These are phyloP conservation scores for Eumerus sabulonum DNA, from an alignment of 2,888 invertebrate genomes.

Conservation along the genomic window DNA sequence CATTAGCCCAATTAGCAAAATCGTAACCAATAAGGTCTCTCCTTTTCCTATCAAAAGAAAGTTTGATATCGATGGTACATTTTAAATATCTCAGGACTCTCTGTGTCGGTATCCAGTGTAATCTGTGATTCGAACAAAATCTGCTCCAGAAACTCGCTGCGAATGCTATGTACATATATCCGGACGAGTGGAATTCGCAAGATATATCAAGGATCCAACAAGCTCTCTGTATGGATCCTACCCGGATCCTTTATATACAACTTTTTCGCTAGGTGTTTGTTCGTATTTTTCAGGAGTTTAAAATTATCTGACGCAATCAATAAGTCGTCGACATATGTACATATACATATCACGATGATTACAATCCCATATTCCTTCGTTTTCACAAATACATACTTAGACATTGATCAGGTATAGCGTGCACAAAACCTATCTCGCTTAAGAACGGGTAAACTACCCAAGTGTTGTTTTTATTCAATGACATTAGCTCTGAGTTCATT, in stretches of 20 bases:
- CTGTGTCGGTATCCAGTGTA: constrained; percentile 11
- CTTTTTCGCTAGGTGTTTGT: not conserved
- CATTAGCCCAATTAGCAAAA: constrained; percentile 13
- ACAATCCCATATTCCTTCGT: not conserved
- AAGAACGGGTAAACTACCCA: constrained; percentile 26
- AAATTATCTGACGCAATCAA: constrained; percentile 6
- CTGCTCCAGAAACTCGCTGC: constrained; percentile 37
- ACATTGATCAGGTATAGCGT: constrained; percentile 1
- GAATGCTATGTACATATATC: constrained; percentile 61
- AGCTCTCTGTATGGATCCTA: constrained; percentile 60
- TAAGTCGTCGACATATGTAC: constrained; percentile 2
- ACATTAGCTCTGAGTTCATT: constrained; percentile 88
- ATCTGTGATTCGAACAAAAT: constrained; percentile 8
- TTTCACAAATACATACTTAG: constrained; percentile 6
- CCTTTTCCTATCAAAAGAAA: not conserved
- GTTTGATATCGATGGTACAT: constrained; percentile 8
- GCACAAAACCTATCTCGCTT: not conserved
- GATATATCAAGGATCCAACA: constrained; percentile 59
- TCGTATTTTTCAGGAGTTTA: not conserved
- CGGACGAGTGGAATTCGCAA: constrained; percentile 48
- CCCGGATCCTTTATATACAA: constrained; percentile 10
- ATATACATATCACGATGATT: not conserved
- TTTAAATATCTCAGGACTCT: constrained; percentile 15
- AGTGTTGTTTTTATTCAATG: constrained; percentile 35
- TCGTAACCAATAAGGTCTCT: not conserved